Evolutionary conservation across 1,140 invertebrate genomes (phyloP), one percentile per base, ranked within the genome.

Genomic region (Drosophila ironensis): DNA sequence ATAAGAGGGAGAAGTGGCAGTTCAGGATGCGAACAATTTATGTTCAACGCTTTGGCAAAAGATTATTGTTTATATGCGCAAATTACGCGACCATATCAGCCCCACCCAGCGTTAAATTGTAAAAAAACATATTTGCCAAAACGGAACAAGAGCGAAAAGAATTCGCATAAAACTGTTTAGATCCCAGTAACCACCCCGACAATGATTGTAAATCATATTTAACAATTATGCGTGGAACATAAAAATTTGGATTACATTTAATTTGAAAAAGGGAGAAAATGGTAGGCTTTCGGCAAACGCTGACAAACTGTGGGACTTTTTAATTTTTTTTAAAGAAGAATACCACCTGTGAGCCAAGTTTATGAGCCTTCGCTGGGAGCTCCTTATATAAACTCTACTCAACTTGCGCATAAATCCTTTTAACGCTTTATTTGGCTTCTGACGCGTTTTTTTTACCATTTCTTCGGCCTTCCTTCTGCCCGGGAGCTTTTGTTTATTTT

Each of bases 341-440:
- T 27, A 30, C 59, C 59, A 63, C 59, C 59, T 63, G 60, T 63
- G 63, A 63, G 59, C 54, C 27, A 37, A 28, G 45, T 59, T 61
- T 37, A 44, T 46, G 8, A 17, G 40, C 6, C 19, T 12, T 12
- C 9, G 8, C 16, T 19, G 12, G 27, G 14, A 17, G 53, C 16
- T 17, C 14, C 12, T 60, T 27, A 19, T 22, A 38, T 61, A 28
- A 38, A 61, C 59, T 63, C 56, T 17, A 28, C 12, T 42, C 57
- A 54, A 61, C 41, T 48, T 45, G 57, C 53, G 41, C 54, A 67
- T 72, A 84, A 84, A 84, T 86, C 74, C 80, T 86, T 86, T 84
- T 84, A 75, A 66, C 80, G 80, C 74, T 86, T 84, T 84, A 86
- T 86, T 64, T 86, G 66, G 71, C 70, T 80, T 78, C 69, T 86